Base-by-base conservation (phyloP, 1,140 invertebrate genomes). In the Drosophila ironensis region DNA sequence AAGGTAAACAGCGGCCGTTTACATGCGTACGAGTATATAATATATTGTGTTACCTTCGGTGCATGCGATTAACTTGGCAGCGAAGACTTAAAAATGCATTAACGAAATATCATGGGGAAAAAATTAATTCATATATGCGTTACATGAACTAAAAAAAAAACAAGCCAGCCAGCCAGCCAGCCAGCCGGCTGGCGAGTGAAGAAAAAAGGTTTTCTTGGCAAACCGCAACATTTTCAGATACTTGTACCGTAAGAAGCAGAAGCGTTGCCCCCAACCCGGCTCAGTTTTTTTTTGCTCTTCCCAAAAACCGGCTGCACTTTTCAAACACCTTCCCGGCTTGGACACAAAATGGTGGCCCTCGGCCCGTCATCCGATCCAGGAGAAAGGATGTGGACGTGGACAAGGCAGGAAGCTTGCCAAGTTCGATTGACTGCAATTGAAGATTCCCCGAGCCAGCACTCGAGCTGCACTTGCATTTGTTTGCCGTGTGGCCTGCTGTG, bases 201-300 rank as follows among this genome's bases (percentile, higher is more conserved):
- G 17, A 27, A 76, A 71, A 68, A 76, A 67, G 54, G 69, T 73
- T 84, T 73, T 76, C 69, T 69, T 78, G 47, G 53, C 72, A 75
- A 88, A 88, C 86, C 86, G 86, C 86, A 88, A 88, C 42, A 75
- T 80, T 86, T 75, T 86, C 71, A 80, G 78, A 86, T 74, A n/a
- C n/a, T n/a, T n/a, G n/a, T n/a, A 78, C 63, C 74, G 70, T 78
- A 78, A 82, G 69, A 73, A 64, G 59, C 77, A 59, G 54, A 42
- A 41, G 54, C 17, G 25, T 30, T 56, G 16, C 35, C 41, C 47
- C 41, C 30, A 3, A 44, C 11, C 30, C 28, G 19, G 0, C n/a
- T 6, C 9, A n/a, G n/a, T 14, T 14, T 17, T 11, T 11, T 27
- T 42, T 24, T 33, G 30, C 3, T n/a, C n/a, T n/a, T n/a, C 11